Evolutionary conservation across 1,140 invertebrate genomes (phyloP), one percentile per base, ranked within the genome.

Genomic region (Drosophila sp.): DNA sequence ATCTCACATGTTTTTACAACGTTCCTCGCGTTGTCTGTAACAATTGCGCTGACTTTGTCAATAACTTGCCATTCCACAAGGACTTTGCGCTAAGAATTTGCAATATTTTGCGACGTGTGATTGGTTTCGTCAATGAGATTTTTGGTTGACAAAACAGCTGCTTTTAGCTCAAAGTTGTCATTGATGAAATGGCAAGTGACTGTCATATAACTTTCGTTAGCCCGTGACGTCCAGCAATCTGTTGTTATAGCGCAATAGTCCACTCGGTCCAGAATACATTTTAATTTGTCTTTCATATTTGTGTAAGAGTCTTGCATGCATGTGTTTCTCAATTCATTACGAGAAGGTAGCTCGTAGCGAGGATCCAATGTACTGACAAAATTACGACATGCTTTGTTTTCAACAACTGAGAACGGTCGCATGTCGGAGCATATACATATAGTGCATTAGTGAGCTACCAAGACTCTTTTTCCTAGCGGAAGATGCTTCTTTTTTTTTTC

Each of bases 101-200:
- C 38, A 27, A 61, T 61, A 61, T 61, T 61, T 8, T 17, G 7
- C 23, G 58, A 23, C n/a, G 61, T 35, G 4, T 61, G 66, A n/a
- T 61, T 68, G 11, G 66, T 68, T 29, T 38, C 30, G 4, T 17
- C 27, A 10, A 61, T 17, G n/a, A 68, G 57, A 27, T 23, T 27
- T 29, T 27, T 30, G 25, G 66, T 68, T 29, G 66, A 68, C 23
- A 68, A 68, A 23, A 60, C 66, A 27, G 54, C 38, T 23, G 50
- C 25, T 4, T n/a, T 32, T 29, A 68, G n/a, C 23, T 38, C 11
- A 54, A 60, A 61, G 33, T 66, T 40, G 4, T 38, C 10, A n/a
- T 10, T 58, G 10, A 66, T 60, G 23, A 58, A 60, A 47, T 66
- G 65, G 35, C 65, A 66, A 10, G 63, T 65, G 17, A 65, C 47